Conservation (phyloP, 1,140 invertebrate genomes). For the Andrena cerasifolii region DNA sequence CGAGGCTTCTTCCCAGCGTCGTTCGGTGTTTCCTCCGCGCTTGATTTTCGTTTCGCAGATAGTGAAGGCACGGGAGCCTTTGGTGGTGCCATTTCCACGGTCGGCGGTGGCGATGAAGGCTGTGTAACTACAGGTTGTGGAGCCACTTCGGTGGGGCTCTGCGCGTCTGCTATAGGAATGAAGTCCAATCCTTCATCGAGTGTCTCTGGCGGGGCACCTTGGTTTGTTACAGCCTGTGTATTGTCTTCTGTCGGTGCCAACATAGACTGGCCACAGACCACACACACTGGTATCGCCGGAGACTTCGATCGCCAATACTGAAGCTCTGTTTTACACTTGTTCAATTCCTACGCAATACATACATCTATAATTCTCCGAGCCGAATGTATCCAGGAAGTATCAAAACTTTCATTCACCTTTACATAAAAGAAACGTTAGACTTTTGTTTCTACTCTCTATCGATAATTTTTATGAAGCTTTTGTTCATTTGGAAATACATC, state of each 20-base stretch:
- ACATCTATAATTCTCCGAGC: background rate
- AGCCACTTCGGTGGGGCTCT: slow-evolving; percentile 72
- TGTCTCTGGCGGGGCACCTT: slow-evolving; percentile 84
- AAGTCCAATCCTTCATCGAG: slow-evolving; percentile 80
- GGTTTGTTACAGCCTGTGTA: slow-evolving; percentile 84
- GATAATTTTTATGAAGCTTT: background rate
- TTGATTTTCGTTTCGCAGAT: slow-evolving; percentile 76
- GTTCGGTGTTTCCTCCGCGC: slow-evolving; percentile 71
- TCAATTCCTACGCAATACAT: slow-evolving; percentile 86
- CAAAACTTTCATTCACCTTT: background rate
- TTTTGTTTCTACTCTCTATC: too few relatives aligned
- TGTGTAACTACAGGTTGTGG: slow-evolving; percentile 48
- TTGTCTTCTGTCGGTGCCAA: slow-evolving; percentile 83
- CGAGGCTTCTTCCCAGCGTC: slow-evolving; percentile 77
- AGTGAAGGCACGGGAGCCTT: slow-evolving; percentile 73
- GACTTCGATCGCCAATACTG: slow-evolving; percentile 95
- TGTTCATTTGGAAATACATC: background rate
- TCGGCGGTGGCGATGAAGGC: slow-evolving; percentile 52
- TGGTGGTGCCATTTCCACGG: slow-evolving; percentile 78
- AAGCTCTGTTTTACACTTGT: slow-evolving; percentile 94
- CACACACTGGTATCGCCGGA: slow-evolving; percentile 86
- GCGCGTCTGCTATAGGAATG: slow-evolving; percentile 79
- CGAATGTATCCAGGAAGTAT: background rate
- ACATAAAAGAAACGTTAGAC: background rate
- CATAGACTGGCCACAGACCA: slow-evolving; percentile 84